Conservation (phyloP, 2,888 invertebrate genomes). For the Melanostoma scalare region DNA sequence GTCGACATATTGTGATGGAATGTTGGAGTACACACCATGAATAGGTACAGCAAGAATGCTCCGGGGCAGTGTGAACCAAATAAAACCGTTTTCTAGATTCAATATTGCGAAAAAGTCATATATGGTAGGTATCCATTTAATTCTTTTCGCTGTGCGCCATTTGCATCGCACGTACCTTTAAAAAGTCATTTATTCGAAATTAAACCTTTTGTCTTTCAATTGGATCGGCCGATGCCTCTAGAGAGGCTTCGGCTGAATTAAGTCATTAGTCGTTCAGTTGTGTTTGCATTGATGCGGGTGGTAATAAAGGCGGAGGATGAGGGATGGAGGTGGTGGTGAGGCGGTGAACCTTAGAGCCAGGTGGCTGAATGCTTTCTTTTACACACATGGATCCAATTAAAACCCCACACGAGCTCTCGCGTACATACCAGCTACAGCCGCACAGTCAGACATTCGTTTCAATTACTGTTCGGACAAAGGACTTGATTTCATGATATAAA, state of each 20-base stretch:
- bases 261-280: conserved; percentile 58
- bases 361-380: conserved; percentile 39
- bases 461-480: conserved; percentile 67
- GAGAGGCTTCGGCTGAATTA: conserved; percentile 61
- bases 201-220: conserved; percentile 68
- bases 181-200: conserved; percentile 70
- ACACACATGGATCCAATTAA: conserved; percentile 65
- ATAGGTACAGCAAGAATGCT: background rate
- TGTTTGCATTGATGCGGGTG: background rate
- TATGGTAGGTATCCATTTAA: conserved; percentile 25
- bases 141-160: conserved; percentile 37
- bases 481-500: conserved; percentile 68
- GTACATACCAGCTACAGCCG: background rate
- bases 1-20: conserved; percentile 55
- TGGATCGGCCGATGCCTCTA: conserved; percentile 48
- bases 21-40: conserved; percentile 20
- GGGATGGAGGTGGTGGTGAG: background rate
- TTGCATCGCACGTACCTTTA: conserved; percentile 51
- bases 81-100: conserved; percentile 16
- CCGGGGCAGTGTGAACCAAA: background rate
- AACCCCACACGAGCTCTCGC: conserved; percentile 40
- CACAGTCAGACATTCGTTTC: conserved; percentile 52
- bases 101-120: conserved; percentile 11
- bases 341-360: background rate
- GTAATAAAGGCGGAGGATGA: too few relatives aligned